phyloP scores from a whole-genome alignment of 2,113 vertebrate species.

The Thermophis baileyi region DNA sequence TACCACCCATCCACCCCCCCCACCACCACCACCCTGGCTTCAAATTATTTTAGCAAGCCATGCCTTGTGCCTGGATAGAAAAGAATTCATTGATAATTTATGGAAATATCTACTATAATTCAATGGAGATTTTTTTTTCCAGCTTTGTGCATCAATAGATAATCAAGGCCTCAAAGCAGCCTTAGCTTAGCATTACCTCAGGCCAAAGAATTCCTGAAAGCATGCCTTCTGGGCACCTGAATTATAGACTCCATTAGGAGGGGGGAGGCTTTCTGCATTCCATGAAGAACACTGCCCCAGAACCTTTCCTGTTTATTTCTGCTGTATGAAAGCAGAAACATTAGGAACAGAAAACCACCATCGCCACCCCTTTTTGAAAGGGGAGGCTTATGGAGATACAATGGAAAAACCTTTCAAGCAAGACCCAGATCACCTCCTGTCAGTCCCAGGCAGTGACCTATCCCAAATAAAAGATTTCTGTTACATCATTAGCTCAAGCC shows the following conservation, averaged over 20 bases:
- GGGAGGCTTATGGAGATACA: conserved; percentile 90
- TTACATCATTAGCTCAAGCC: conserved; percentile 95
- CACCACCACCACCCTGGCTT: conserved; percentile 64
- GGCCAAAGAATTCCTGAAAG: conserved; percentile 99
- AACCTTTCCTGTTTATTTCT: conserved; percentile 84
- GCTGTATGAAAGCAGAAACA: conserved; percentile 80
- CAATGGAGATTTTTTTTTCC: conserved; percentile 94
- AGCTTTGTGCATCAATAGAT: conserved; percentile 98
- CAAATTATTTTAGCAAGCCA: conserved; percentile 79
- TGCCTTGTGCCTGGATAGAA: conserved; percentile 77
- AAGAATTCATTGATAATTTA: conserved; percentile 99
- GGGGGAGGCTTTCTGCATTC: conserved; percentile 89
- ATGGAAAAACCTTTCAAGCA: conserved; percentile 80
- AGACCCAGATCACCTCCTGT: conserved; percentile 75
- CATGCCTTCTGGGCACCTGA: conserved; percentile 98
- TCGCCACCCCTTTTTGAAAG: conserved; percentile 70
- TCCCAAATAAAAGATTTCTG: conserved; percentile 84
- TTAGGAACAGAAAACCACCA: conserved; percentile 74
- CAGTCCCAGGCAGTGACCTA: conserved; percentile 79
- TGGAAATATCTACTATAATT: conserved; percentile 98
- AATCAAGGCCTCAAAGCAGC: conserved; percentile 98
- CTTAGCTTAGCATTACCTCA: conserved; percentile 97
- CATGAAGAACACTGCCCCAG: conserved; percentile 88
- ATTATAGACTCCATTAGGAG: conserved; percentile 99
- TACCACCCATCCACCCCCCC: conserved; percentile 65